phyloP scores from a whole-genome alignment of 2,113 vertebrate species.

The Carassius auratus region DNA sequence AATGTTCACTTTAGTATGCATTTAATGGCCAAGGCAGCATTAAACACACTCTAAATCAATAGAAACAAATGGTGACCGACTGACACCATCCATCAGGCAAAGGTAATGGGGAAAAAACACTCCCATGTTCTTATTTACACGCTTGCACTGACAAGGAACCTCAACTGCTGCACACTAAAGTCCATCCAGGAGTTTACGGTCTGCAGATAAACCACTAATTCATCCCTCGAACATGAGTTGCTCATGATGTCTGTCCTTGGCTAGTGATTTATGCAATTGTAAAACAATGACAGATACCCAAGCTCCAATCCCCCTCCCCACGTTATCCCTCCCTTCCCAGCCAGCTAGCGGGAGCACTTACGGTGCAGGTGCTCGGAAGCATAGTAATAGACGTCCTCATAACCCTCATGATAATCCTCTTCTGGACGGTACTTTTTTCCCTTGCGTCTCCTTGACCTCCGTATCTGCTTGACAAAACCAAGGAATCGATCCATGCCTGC shows the following conservation, averaged over 20 bases:
- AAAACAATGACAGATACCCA: slow-evolving; percentile 25
- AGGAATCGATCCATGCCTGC: slow-evolving; percentile 90
- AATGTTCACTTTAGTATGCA: slow-evolving; percentile 6
- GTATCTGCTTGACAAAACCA: slow-evolving; percentile 91
- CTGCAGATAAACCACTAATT: slow-evolving; percentile 12
- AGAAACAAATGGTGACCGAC: slow-evolving; percentile 40
- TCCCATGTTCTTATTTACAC: neutral
- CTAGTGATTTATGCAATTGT: slow-evolving; percentile 12
- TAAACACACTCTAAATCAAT: slow-evolving; percentile 43
- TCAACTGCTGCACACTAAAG: neutral
- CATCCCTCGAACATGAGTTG: neutral
- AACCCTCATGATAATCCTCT: slow-evolving; percentile 98
- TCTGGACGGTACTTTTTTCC: slow-evolving; percentile 96
- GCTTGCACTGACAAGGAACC: neutral
- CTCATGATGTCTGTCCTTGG: slow-evolving; percentile 23
- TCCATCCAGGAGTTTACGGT: slow-evolving; percentile 26
- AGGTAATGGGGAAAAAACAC: neutral
- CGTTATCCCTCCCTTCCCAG: neutral
- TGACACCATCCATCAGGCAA: slow-evolving; percentile 22
- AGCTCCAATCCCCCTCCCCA: neutral
- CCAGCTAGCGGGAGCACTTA: slow-evolving; percentile 72
- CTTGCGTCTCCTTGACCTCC: slow-evolving; percentile 89
- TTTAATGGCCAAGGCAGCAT: slow-evolving; percentile 39
- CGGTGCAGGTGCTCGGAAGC: slow-evolving; percentile 90
- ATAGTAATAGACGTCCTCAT: slow-evolving; percentile 98